Evolutionary conservation across 2,797 vertebrate species (phyloP).

Genomic region (Chelon auratus): DNA sequence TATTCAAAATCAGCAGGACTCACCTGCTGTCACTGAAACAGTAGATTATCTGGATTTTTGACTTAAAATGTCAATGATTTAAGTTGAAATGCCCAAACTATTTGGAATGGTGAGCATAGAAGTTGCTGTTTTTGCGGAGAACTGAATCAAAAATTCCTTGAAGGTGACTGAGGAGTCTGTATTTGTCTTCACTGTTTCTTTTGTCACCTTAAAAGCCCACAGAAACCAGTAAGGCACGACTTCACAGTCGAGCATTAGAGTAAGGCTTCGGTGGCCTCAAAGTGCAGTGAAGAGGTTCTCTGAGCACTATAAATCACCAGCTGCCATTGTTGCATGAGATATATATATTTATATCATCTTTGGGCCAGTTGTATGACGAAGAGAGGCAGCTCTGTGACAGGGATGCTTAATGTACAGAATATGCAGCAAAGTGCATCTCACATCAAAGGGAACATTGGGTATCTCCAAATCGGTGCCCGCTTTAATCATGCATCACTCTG

Average conservation of each 20-base stretch:
- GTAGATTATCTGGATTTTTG: neutral
- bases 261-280: conserved; percentile 17
- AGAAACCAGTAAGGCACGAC: conserved; percentile 41
- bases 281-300: conserved; percentile 42
- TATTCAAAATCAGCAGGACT: too few species aligned
- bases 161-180: neutral
- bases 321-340: conserved; percentile 54
- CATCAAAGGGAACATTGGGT: conserved; percentile 58
- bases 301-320: conserved; percentile 48
- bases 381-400: conserved; percentile 34
- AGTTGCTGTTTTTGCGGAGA: neutral
- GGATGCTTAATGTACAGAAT: conserved; percentile 19
- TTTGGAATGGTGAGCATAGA: too few species aligned
- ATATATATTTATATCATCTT: conserved; percentile 32
- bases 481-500: conserved; percentile 60
- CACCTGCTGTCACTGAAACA: too few species aligned
- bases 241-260: conserved; percentile 22
- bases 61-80: neutral
- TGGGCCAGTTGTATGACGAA: conserved; percentile 39
- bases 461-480: conserved; percentile 51
- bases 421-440: conserved; percentile 51
- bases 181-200: neutral
- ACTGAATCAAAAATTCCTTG: neutral
- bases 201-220: conserved; percentile 16
- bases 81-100: neutral